phyloP scores from a whole-genome alignment of 1,140 invertebrate genomes.

The Bombus pyrosoma region DNA sequence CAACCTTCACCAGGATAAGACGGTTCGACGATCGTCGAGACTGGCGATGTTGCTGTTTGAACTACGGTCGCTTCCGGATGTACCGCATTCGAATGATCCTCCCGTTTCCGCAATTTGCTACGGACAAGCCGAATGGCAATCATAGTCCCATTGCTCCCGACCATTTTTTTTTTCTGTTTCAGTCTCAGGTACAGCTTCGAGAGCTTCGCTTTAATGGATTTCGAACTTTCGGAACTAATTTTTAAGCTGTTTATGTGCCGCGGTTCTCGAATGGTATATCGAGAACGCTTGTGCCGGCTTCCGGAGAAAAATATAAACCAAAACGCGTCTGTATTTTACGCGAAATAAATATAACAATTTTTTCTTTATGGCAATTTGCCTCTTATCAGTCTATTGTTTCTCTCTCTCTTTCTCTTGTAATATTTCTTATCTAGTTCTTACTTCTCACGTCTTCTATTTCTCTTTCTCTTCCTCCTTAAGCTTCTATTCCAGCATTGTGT shows the following conservation, averaged over 20 bases:
- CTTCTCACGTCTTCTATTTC: background rate
- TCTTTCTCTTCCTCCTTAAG: background rate
- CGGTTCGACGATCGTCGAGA: constrained; percentile 57
- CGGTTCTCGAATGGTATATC: constrained; percentile 64
- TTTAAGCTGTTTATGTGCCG: constrained; percentile 62
- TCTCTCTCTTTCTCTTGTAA: constrained; percentile 32
- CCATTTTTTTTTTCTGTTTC: constrained; percentile 84
- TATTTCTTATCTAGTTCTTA: background rate
- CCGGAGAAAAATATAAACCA: constrained; percentile 42
- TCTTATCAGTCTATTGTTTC: constrained; percentile 51
- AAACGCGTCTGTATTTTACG: background rate
- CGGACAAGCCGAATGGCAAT: constrained; percentile 93
- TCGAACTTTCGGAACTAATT: constrained; percentile 68
- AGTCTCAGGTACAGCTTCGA: constrained; percentile 75
- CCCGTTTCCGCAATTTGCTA: constrained; percentile 92
- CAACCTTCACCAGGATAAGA: constrained; percentile 64
- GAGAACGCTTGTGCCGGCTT: constrained; percentile 55
- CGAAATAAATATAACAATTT: constrained; percentile 33
- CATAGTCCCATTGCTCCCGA: constrained; percentile 91
- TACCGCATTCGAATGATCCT: constrained; percentile 87
- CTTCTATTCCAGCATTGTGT: background rate
- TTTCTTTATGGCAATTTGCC: background rate
- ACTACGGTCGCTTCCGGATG: constrained; percentile 85
- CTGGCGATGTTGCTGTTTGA: constrained; percentile 81
- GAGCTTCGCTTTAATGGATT: constrained; percentile 67